Conservation (phyloP, 2,888 invertebrate genomes). For the Eudemis profundana region DNA sequence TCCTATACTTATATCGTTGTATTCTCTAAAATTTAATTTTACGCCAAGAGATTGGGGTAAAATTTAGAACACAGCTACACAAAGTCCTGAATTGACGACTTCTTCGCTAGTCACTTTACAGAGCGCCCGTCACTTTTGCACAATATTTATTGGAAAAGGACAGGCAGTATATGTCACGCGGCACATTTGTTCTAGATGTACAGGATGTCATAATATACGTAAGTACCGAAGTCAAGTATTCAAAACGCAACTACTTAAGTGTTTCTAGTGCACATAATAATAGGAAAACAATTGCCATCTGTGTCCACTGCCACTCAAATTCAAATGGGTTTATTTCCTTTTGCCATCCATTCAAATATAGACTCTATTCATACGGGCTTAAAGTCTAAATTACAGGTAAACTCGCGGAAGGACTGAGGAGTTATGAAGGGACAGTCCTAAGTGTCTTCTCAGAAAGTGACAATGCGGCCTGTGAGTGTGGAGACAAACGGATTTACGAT, state of each 20-base stretch:
- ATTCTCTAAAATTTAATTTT: no score
- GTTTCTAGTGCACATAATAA: neutral
- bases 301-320: neutral
- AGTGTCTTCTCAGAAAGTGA: slow-evolving; percentile 19
- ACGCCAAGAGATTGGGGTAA: no score
- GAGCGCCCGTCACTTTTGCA: no score
- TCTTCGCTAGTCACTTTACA: no score
- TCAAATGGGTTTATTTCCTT: neutral
- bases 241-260: neutral
- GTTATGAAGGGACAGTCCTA: neutral
- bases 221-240: neutral
- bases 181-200: no score
- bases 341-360: neutral
- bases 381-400: neutral
- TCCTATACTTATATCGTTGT: no score
- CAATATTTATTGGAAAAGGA: no score
- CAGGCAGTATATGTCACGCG: no score
- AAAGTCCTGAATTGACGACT: no score
- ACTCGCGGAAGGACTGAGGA: neutral
- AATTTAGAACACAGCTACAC: no score
- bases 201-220: neutral
- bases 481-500: slow-evolving; percentile 25
- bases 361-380: rapidly evolving
- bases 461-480: slow-evolving; percentile 30
- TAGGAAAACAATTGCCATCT: slow-evolving; percentile 9